phyloP scores from a whole-genome alignment of 2,797 vertebrate genomes.

The Hoplostethus atlanticus region DNA sequence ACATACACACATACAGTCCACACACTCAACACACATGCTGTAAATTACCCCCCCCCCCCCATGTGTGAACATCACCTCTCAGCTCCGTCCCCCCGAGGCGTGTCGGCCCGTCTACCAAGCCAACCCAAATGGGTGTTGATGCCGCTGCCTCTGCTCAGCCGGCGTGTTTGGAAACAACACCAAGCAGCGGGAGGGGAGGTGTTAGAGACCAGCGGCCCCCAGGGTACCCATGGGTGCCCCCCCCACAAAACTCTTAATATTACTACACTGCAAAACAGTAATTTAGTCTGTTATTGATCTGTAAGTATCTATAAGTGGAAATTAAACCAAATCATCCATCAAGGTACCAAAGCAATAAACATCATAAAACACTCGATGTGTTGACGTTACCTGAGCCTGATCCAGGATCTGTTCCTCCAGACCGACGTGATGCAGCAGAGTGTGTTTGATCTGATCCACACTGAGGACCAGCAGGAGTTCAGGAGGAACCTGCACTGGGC shows the following conservation, averaged over 20 bases:
- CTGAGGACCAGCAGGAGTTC: slow-evolving; percentile 88
- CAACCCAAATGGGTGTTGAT: slow-evolving; percentile 16
- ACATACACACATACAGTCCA: not conserved
- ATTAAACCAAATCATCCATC: too few relatives aligned
- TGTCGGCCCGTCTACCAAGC: slow-evolving; percentile 31
- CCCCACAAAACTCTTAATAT: too few relatives aligned
- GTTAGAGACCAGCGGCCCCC: too few relatives aligned
- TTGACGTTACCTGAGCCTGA: too few relatives aligned
- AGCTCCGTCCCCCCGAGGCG: slow-evolving; percentile 40
- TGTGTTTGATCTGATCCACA: slow-evolving; percentile 88
- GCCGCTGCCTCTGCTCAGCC: not conserved
- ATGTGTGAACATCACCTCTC: slow-evolving; percentile 47
- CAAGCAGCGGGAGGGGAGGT: not conserved
- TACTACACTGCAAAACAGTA: too few relatives aligned
- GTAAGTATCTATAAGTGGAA: too few relatives aligned
- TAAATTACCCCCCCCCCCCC: not conserved
- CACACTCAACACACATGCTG: slow-evolving; percentile 1
- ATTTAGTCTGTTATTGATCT: too few relatives aligned
- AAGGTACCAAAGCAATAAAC: too few relatives aligned
- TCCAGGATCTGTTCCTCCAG: slow-evolving; percentile 61
- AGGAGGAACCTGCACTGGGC: slow-evolving; percentile 88
- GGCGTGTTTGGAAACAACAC: slow-evolving; percentile 33
- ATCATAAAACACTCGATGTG: too few relatives aligned
- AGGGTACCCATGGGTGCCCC: too few relatives aligned
- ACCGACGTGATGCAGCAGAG: slow-evolving; percentile 90